These are phyloP conservation scores for Drosophila takahashii DNA, from an alignment of 1,140 invertebrate genomes.

Conservation along the genomic window DNA sequence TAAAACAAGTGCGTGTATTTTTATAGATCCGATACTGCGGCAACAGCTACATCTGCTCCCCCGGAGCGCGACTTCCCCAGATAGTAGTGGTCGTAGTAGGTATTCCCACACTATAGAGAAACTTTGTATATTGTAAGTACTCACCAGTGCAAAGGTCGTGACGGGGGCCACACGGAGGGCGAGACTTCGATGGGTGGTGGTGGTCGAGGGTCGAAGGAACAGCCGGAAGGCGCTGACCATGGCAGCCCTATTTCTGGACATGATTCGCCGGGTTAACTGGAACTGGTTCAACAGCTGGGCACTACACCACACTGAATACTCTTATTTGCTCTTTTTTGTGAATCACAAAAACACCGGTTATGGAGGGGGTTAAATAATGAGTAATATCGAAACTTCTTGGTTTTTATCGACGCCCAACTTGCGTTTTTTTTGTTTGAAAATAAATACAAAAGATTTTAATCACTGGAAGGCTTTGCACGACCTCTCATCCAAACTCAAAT, in stretches of 20 bases:
- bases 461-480: slow-evolving; percentile 13
- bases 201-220: slow-evolving; percentile 58
- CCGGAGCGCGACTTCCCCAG: slow-evolving; percentile 47
- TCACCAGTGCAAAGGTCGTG: slow-evolving; percentile 66
- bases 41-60: slow-evolving; percentile 46
- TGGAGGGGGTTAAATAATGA: slow-evolving; percentile 16
- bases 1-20: slow-evolving; percentile 61
- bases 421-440: slow-evolving; percentile 2
- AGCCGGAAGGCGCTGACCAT: slow-evolving; percentile 68
- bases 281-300: slow-evolving; percentile 17
- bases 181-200: slow-evolving; percentile 33
- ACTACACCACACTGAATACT: slow-evolving; percentile 19
- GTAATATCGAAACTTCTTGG: neutral
- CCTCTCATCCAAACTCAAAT: slow-evolving; percentile 1
- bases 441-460: neutral
- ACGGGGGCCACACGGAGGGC: slow-evolving; percentile 62
- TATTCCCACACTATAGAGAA: slow-evolving; percentile 2
- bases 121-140: slow-evolving; percentile 36
- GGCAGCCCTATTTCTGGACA: slow-evolving; percentile 68
- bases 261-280: slow-evolving; percentile 20
- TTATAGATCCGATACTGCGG: slow-evolving; percentile 54
- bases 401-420: neutral
- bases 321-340: neutral
- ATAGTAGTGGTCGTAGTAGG: slow-evolving; percentile 20
- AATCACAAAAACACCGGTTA: slow-evolving; percentile 44